These are phyloP conservation scores for Cyclopterus lumpus DNA, from an alignment of 2,797 vertebrate species.

Conservation along the genomic window DNA sequence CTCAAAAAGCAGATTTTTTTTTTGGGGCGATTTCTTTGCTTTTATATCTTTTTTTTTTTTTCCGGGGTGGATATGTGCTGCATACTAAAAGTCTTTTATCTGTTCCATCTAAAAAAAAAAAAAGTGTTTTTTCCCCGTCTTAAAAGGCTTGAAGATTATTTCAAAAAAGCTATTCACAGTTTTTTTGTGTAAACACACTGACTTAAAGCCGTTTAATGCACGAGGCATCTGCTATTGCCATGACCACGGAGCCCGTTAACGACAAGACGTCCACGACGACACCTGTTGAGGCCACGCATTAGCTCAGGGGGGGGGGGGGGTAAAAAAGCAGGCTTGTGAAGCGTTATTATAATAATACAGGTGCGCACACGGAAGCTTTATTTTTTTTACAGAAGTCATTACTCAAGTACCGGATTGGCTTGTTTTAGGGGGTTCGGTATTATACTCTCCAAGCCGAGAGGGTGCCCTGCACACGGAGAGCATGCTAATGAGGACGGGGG, in stretches of 20 bases:
- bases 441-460: slow-evolving; percentile 12
- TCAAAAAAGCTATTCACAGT: slow-evolving; percentile 17
- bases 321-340: not conserved
- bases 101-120: not conserved
- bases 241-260: slow-evolving; percentile 68
- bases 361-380: no score
- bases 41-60: not conserved
- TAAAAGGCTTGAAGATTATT: slow-evolving; percentile 24
- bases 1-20: slow-evolving; percentile 23
- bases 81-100: not conserved
- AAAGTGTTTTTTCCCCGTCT: not conserved
- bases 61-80: not conserved
- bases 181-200: not conserved
- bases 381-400: no score
- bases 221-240: slow-evolving; percentile 66
- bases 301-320: not conserved
- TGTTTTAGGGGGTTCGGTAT: not conserved
- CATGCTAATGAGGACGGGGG: slow-evolving; percentile 52
- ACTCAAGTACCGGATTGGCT: not conserved
- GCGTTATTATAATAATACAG: no score
- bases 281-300: slow-evolving; percentile 30
- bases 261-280: slow-evolving; percentile 30
- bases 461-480: slow-evolving; percentile 13
- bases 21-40: slow-evolving; percentile 17
- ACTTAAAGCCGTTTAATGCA: slow-evolving; percentile 34